Conservation (phyloP, 2,113 vertebrate species). For the Podocnemis expansa region DNA sequence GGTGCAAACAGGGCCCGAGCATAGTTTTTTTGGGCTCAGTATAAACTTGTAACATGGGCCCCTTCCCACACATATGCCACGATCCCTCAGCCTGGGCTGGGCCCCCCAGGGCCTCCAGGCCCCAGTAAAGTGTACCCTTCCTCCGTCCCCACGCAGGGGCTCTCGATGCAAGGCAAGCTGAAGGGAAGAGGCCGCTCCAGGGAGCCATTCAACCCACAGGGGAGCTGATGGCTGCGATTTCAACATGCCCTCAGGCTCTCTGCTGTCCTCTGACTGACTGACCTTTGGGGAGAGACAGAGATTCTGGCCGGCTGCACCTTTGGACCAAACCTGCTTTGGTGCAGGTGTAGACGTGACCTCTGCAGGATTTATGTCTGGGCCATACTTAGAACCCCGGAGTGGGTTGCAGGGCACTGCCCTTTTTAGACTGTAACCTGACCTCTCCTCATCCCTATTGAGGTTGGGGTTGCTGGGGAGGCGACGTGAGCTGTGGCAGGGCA, state of each 20-base stretch:
- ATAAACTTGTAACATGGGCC: too few relatives aligned
- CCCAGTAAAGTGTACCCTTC: too few relatives aligned
- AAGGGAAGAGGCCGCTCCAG: neutral
- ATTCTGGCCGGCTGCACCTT: neutral
- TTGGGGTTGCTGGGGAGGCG: constrained; percentile 3
- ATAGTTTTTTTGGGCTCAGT: too few relatives aligned
- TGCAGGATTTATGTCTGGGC: neutral
- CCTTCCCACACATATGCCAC: too few relatives aligned
- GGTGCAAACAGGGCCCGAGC: too few relatives aligned
- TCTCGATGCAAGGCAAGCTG: too few relatives aligned
- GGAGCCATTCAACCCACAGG: neutral
- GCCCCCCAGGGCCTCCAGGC: too few relatives aligned
- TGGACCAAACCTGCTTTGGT: neutral
- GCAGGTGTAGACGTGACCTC: neutral
- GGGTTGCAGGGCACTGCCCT: constrained; percentile 14
- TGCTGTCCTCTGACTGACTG: neutral
- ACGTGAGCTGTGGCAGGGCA: neutral
- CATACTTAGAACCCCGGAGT: constrained; percentile 32
- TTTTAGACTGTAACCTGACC: constrained; percentile 70
- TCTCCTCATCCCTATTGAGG: constrained; percentile 5
- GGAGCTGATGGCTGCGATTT: neutral
- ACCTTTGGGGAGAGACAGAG: neutral
- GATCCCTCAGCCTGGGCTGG: too few relatives aligned
- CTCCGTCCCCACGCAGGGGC: too few relatives aligned
- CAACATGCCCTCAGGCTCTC: neutral